Base-by-base conservation (phyloP, 2,888 invertebrate species). In the Lottia scabra region DNA sequence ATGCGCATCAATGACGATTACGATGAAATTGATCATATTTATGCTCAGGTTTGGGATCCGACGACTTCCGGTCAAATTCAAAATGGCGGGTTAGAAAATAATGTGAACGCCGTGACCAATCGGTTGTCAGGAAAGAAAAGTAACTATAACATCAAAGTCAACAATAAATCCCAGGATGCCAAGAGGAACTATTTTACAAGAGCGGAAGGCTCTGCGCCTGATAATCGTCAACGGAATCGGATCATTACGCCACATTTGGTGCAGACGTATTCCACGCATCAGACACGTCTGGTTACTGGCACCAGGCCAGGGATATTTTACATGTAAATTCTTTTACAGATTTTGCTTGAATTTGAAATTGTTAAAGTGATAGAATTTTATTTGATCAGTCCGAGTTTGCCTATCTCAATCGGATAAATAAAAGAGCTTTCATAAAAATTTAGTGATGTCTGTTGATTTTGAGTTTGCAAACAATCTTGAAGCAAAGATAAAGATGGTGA, bases 1-100 rank as follows among this genome's bases (percentile, higher is more conserved):
- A 38, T 38, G 1, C 1, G 8, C 10, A 6, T 23, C 56, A 56
- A 56, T 12, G 56, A 56, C 3, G 56, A 56, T 19, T 56, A 56
- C 56, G 56, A 56, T 56, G 56, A 56, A 2, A 56, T 56, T 13
- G 56, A 56, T 56, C 56, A 56, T 23, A 56, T 56, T 56, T 56
- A 56, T 56, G 56, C 56, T 0, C 56, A 56, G 13, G 56, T 56
- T 23, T 56, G 56, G 56, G 56, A 56, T 16, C 56, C 56, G 8
- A 38, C 38, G 1, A 23, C 56, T 1, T 19, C 56, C 23, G 23
- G 19, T 23, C 10, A n/a, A 19, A 10, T 19, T 23, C 12, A 19
- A 23, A 56, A 56, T 23, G 23, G 19, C 23, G 19, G 19, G 12
- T 23, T 23, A 2, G 56, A 56, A 10, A 56, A 56, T 23, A 23